Conservation (phyloP, 2,888 invertebrate species). For the Eupelmus urozonus region DNA sequence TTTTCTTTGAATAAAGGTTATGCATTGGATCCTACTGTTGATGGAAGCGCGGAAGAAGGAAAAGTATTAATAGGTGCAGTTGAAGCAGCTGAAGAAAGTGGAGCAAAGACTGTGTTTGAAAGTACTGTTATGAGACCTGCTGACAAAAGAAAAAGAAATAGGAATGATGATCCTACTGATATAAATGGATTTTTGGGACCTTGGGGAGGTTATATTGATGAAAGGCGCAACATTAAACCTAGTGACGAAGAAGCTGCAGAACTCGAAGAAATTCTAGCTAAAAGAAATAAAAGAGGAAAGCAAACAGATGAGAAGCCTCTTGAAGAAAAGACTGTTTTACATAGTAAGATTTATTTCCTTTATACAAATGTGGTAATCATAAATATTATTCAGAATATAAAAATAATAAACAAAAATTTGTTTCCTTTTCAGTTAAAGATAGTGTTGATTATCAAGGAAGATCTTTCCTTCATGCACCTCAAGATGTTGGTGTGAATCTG, state of each 20-base stretch:
- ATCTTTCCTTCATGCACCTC: slow-evolving; percentile 94
- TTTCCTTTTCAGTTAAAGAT: slow-evolving; percentile 90
- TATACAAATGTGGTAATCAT: no score
- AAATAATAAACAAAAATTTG: no score
- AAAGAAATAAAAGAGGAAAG: slow-evolving; percentile 92
- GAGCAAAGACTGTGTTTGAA: slow-evolving; percentile 95
- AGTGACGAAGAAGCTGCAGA: slow-evolving; percentile 96
- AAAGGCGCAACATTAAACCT: slow-evolving; percentile 92
- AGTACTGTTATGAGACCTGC: slow-evolving; percentile 84
- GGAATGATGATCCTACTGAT: slow-evolving; percentile 94
- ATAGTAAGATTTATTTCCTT: slow-evolving; percentile 76
- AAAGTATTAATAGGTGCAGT: slow-evolving; percentile 81
- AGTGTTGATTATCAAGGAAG: slow-evolving; percentile 97
- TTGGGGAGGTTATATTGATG: slow-evolving; percentile 97
- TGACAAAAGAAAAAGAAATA: slow-evolving; percentile 89
- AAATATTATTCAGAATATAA: no score
- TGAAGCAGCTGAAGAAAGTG: slow-evolving; percentile 84
- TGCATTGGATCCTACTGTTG: slow-evolving; percentile 95
- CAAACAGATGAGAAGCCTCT: slow-evolving; percentile 91
- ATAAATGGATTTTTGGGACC: slow-evolving; percentile 97
- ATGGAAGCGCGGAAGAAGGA: slow-evolving; percentile 78
- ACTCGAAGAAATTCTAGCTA: slow-evolving; percentile 94
- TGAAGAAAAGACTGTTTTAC: slow-evolving; percentile 96
- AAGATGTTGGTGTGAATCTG: slow-evolving; percentile 93
- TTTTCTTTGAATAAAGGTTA: slow-evolving; percentile 80